Conservation (phyloP, 2,888 invertebrate genomes). For the Galerucella calmariensis region DNA sequence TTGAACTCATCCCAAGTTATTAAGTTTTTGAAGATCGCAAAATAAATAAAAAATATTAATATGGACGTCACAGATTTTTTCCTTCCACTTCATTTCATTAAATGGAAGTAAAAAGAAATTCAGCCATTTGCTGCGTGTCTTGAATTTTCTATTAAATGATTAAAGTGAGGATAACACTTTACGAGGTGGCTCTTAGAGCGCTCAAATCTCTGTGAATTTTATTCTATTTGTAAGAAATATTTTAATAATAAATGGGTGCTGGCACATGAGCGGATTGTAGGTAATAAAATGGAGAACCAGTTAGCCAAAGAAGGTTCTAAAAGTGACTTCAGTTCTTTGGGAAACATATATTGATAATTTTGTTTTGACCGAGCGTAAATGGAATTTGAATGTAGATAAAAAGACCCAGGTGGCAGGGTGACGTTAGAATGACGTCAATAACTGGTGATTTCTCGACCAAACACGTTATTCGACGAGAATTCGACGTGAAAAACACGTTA, state of each 20-base stretch:
- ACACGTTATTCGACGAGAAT: too few relatives aligned
- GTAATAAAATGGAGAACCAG: too few relatives aligned
- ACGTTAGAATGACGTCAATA: too few relatives aligned
- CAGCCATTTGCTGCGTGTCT: constrained; percentile 22
- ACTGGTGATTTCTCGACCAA: too few relatives aligned
- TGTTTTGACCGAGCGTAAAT: background rate
- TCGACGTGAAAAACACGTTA: too few relatives aligned
- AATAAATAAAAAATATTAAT: constrained; percentile 12
- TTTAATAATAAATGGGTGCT: too few relatives aligned
- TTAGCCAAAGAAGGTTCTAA: too few relatives aligned
- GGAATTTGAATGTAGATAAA: background rate
- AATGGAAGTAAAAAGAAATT: constrained; percentile 23
- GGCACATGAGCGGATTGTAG: too few relatives aligned
- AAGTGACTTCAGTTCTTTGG: too few relatives aligned
- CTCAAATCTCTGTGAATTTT: background rate
- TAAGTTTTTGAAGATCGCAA: background rate
- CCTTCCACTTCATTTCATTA: constrained; percentile 25
- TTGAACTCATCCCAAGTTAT: background rate
- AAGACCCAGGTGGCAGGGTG: too few relatives aligned
- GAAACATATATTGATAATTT: too few relatives aligned
- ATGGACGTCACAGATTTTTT: constrained; percentile 30
- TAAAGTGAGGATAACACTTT: constrained; percentile 32
- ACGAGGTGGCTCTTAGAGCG: constrained; percentile 1
- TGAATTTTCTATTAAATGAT: constrained; percentile 36
- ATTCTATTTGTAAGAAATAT: constrained; percentile 10